Percentiles rank a stretch among this genome's conserved stretches.
These are phyloP conservation scores for Austrofundulus limnaeus DNA, from an alignment of 2,113 vertebrate genomes.

Conservation along the genomic window DNA sequence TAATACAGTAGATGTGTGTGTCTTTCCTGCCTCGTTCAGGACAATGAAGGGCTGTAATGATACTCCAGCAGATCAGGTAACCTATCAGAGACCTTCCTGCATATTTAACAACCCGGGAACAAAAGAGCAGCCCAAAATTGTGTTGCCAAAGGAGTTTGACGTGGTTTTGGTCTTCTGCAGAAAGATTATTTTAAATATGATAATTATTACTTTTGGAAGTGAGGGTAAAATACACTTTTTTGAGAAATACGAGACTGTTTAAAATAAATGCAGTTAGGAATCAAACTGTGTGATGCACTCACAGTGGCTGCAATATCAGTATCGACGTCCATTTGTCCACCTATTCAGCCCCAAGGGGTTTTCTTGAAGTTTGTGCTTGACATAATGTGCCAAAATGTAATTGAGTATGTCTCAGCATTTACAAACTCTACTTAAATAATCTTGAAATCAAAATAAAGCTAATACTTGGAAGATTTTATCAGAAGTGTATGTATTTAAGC, in stretches of 20 bases:
- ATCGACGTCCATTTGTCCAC: no score
- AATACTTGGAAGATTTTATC: no score
- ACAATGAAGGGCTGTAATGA: conserved; percentile 65
- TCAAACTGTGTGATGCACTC: no score
- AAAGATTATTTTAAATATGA: conserved; percentile 16
- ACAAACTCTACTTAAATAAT: no score
- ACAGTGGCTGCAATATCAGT: no score
- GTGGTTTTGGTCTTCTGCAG: conserved; percentile 5
- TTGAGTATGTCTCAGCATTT: no score
- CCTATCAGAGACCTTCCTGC: conserved; percentile 64
- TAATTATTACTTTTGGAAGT: conserved; percentile 1
- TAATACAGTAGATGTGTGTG: conserved; percentile 57
- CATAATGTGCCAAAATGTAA: no score
- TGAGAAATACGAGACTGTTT: neutral
- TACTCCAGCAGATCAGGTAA: conserved; percentile 66
- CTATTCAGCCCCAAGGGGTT: no score
- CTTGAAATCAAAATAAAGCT: no score
- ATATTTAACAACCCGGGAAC: conserved; percentile 65
- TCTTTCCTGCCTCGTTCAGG: conserved; percentile 38
- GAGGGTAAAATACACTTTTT: conserved; percentile 1
- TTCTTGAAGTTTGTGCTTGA: no score
- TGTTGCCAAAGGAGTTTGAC: neutral
- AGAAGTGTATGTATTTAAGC: no score
- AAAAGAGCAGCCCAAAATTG: conserved; percentile 20
- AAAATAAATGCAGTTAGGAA: neutral